A percentile compares a stretch with the other conserved stretches of the same genome.
Conservation (phyloP, 2,888 invertebrate genomes). For the Agrochola circellaris region DNA sequence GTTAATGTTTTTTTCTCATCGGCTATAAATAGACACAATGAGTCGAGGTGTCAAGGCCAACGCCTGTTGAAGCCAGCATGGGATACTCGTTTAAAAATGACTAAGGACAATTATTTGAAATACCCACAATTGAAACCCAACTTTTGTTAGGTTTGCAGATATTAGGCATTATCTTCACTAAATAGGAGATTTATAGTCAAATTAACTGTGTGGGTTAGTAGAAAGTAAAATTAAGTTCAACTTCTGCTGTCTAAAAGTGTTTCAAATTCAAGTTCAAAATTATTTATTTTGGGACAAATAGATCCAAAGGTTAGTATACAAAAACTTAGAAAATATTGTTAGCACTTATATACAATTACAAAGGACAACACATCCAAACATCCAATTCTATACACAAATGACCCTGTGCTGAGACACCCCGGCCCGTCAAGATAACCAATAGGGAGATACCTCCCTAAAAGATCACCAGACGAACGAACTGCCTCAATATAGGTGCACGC, state of each 20-base stretch:
- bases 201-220: background rate
- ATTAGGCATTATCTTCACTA: background rate
- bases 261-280: too few relatives aligned
- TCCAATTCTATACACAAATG: too few relatives aligned
- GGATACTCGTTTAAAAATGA: constrained; percentile 18
- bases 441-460: too few relatives aligned
- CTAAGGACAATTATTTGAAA: background rate
- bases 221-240: background rate
- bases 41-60: constrained; percentile 64
- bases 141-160: background rate
- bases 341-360: too few relatives aligned
- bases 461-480: too few relatives aligned
- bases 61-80: constrained; percentile 18
- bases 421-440: too few relatives aligned
- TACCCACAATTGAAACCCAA: background rate
- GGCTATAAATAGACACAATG: constrained; percentile 65
- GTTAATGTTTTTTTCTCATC: constrained; percentile 59
- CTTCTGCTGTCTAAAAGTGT: background rate
- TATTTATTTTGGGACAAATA: too few relatives aligned
- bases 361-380: too few relatives aligned
- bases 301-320: too few relatives aligned
- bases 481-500: too few relatives aligned
- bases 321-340: too few relatives aligned
- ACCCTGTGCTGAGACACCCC: too few relatives aligned
- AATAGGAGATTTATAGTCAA: background rate